Evolutionary conservation across 2,113 vertebrate species (phyloP).

Genomic region (Scolopax mira): DNA sequence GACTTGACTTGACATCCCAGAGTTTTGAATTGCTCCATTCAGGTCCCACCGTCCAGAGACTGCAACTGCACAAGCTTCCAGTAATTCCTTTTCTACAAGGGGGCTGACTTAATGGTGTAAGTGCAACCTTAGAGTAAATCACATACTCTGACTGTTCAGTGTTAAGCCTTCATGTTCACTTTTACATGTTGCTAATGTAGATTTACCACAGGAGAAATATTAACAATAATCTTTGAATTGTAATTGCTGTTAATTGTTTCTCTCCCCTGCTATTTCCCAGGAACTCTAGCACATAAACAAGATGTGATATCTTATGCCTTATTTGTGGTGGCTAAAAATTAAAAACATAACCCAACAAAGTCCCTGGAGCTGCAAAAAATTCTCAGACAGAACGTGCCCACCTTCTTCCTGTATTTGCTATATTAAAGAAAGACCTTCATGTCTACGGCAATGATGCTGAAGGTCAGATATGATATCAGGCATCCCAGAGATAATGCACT

Average conservation of each 20-base stretch:
- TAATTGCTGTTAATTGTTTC: neutral
- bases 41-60: neutral
- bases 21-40: neutral
- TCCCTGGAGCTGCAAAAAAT: neutral
- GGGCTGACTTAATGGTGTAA: neutral
- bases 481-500: constrained; percentile 50
- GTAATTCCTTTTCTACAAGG: neutral
- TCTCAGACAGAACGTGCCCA: neutral
- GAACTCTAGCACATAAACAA: neutral
- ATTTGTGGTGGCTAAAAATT: neutral
- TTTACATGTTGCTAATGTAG: neutral
- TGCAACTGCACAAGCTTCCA: rapidly evolving
- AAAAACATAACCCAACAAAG: neutral
- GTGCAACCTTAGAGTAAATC: neutral
- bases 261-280: neutral
- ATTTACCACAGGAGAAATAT: neutral
- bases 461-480: constrained; percentile 67
- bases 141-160: neutral
- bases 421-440: constrained; percentile 42
- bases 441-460: constrained; percentile 64
- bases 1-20: neutral
- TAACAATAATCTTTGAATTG: neutral
- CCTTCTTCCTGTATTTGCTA: neutral
- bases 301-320: neutral
- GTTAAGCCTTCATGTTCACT: neutral